Evolutionary conservation across 1,140 invertebrate genomes (phyloP).

Genomic region (Trachymyrmex septentrionalis): DNA sequence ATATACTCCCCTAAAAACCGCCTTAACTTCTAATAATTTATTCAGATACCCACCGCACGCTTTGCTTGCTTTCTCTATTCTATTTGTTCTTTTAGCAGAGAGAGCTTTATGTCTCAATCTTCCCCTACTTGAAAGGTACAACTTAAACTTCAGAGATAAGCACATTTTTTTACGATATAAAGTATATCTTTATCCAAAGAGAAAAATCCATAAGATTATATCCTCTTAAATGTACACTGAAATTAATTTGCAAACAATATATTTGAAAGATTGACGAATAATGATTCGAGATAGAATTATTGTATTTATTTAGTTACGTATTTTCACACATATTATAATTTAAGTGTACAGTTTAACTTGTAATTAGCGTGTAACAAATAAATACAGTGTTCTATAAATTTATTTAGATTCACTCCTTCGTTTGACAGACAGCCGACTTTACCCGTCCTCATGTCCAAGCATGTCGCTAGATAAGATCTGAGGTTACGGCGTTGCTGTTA

Average conservation of each 20-base stretch:
- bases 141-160: constrained; percentile 40
- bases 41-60: constrained; percentile 8
- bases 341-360: neutral
- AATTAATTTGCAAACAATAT: constrained; percentile 9
- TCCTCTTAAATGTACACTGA: neutral
- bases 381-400: neutral
- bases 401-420: neutral
- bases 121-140: constrained; percentile 32
- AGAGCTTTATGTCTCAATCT: constrained; percentile 39
- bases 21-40: constrained; percentile 59
- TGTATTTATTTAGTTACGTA: neutral
- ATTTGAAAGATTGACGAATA: neutral
- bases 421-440: neutral
- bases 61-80: constrained; percentile 22
- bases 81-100: neutral
- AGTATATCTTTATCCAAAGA: neutral
- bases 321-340: neutral
- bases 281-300: neutral
- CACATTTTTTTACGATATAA: constrained; percentile 17
- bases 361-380: constrained; percentile 1
- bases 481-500: constrained; percentile 70
- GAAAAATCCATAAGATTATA: constrained; percentile 37
- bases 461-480: constrained; percentile 73
- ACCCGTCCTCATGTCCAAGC: constrained; percentile 22
- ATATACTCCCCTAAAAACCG: constrained; percentile 41